A percentile compares a stretch with the other conserved stretches of the same genome.
Evolutionary conservation across 2,113 vertebrate genomes (phyloP).

Genomic region (Hypanus sabinus): DNA sequence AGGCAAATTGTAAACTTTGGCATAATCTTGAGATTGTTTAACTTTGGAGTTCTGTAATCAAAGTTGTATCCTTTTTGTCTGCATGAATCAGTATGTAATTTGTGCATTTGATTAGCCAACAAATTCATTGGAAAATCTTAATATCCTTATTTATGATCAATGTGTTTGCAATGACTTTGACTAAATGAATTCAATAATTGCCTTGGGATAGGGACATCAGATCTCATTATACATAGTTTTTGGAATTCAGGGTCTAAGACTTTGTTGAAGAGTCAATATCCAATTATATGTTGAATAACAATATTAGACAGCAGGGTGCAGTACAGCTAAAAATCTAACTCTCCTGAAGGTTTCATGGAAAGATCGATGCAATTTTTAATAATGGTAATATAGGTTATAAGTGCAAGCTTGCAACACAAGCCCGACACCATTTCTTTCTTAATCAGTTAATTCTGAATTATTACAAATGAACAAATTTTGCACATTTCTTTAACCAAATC

Average conservation of each 20-base stretch:
- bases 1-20: not conserved
- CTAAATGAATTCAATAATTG: not conserved
- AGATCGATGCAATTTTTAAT: constrained; percentile 18
- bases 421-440: not conserved
- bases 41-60: not conserved
- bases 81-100: not conserved
- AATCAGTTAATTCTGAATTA: not conserved
- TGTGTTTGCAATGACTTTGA: not conserved
- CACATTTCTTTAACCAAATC: too few species aligned
- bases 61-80: not conserved
- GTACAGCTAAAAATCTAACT: not conserved
- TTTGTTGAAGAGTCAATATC: constrained; percentile 4
- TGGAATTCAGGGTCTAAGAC: not conserved
- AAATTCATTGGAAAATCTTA: not conserved
- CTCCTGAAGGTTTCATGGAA: not conserved
- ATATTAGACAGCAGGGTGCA: not conserved
- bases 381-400: not conserved
- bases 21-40: not conserved
- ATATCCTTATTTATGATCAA: not conserved
- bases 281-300: constrained; percentile 24
- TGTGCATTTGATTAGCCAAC: not conserved
- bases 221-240: not conserved
- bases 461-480: not conserved
- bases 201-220: not conserved
- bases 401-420: not conserved